Percentiles rank a stretch among this genome's conserved stretches.
Conservation (phyloP, 2,113 vertebrate species). For the Nothocercus nigrocapillus region DNA sequence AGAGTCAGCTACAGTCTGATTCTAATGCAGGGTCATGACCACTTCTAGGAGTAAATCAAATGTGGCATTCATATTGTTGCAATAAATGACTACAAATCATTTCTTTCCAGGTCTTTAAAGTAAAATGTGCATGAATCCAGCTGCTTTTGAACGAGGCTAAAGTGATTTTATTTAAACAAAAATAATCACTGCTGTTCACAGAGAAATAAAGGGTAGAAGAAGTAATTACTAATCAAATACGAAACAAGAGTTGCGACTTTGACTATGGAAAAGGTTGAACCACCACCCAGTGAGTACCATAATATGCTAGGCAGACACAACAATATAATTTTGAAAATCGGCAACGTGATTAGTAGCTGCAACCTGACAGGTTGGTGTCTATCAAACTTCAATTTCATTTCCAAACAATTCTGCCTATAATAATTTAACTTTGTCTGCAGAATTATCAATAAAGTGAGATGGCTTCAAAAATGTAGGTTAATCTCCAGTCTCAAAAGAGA, state of each 20-base stretch:
- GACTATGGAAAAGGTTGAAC: neutral
- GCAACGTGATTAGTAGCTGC: neutral
- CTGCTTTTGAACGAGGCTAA: neutral
- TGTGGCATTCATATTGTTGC: neutral
- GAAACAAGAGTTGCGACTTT: neutral
- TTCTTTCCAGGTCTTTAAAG: slow-evolving; percentile 7
- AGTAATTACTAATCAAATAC: neutral
- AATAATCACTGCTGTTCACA: neutral
- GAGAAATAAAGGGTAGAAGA: neutral
- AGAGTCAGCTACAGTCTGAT: neutral
- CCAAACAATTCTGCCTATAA: neutral
- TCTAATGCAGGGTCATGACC: neutral
- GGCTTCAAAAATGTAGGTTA: neutral
- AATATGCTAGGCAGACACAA: neutral
- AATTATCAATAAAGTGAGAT: neutral
- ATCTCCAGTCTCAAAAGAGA: neutral
- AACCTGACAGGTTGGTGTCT: neutral
- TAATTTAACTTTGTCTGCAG: neutral
- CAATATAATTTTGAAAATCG: neutral
- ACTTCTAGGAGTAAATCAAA: slow-evolving; percentile 5
- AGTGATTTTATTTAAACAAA: neutral
- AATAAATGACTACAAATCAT: slow-evolving; percentile 14
- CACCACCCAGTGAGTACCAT: neutral
- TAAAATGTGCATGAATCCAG: neutral
- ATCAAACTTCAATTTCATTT: neutral